phyloP scores from a whole-genome alignment of 2,888 invertebrate species.

The Dicyrtomina minuta region DNA sequence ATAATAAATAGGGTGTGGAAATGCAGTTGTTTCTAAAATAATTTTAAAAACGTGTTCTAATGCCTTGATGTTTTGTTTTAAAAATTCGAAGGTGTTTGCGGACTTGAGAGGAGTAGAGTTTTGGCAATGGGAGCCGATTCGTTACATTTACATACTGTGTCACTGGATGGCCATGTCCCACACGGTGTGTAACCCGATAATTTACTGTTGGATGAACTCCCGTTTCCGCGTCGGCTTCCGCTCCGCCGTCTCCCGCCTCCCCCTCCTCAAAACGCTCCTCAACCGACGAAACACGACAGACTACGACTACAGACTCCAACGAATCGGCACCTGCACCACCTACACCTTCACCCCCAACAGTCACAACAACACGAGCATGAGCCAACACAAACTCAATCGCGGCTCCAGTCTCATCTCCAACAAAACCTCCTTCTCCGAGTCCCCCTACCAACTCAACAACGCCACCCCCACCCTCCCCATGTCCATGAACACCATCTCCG shows the following conservation, averaged over 20 bases:
- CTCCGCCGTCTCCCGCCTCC: constrained; percentile 52
- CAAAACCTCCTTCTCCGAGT: constrained; percentile 13
- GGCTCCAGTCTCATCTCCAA: constrained; percentile 23
- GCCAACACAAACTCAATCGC: neutral
- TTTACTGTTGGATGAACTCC: constrained; percentile 56
- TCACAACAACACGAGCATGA: neutral
- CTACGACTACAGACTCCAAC: constrained; percentile 36
- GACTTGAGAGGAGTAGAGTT: constrained; percentile 41
- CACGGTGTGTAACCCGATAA: constrained; percentile 55
- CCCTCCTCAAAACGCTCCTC: constrained; percentile 30
- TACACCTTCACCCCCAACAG: constrained; percentile 37
- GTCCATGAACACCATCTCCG: neutral
- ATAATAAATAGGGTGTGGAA: too few species aligned
- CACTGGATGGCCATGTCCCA: constrained; percentile 55
- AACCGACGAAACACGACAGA: neutral
- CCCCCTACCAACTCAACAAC: neutral
- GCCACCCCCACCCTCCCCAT: neutral
- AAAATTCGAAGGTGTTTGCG: constrained; percentile 44
- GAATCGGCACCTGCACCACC: constrained; percentile 49
- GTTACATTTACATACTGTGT: constrained; percentile 53
- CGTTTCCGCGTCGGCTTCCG: constrained; percentile 53
- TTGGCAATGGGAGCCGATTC: constrained; percentile 43
- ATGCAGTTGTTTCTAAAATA: too few species aligned
- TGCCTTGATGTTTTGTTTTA: too few species aligned
- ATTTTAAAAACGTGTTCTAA: too few species aligned